A percentile compares a stretch with the other conserved stretches of the same genome.
These are phyloP conservation scores for Meganola albula DNA, from an alignment of 2,888 invertebrate genomes.

Conservation along the genomic window DNA sequence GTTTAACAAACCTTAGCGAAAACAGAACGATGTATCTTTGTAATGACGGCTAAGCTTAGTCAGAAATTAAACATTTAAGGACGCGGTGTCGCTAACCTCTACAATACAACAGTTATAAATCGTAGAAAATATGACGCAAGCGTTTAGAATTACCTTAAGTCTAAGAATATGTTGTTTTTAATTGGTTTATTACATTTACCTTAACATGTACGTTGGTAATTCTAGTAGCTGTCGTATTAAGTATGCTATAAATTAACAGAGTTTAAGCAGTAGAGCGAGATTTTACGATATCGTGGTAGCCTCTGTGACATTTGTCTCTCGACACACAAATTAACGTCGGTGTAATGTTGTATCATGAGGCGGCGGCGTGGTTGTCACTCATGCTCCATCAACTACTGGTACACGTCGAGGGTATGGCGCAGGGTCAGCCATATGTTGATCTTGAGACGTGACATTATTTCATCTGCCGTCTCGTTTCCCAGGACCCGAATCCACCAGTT, in stretches of 20 bases:
- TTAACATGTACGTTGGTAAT: constrained; percentile 48
- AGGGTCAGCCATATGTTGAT: constrained; percentile 72
- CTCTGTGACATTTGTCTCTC: constrained; percentile 57
- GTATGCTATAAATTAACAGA: constrained; percentile 56
- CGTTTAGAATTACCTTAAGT: constrained; percentile 32
- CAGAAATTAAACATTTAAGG: constrained; percentile 14
- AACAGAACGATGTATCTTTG: constrained; percentile 56
- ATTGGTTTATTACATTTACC: constrained; percentile 41
- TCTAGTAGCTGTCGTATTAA: constrained; percentile 66
- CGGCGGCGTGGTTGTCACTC: constrained; percentile 65
- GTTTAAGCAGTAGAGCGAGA: constrained; percentile 59
- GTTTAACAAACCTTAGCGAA: constrained; percentile 62
- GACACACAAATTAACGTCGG: constrained; percentile 67
- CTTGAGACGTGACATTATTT: constrained; percentile 65
- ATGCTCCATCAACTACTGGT: constrained; percentile 76
- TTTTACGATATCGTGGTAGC: constrained; percentile 55
- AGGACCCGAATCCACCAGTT: constrained; percentile 49
- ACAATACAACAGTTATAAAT: constrained; percentile 22
- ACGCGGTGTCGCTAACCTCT: constrained; percentile 9
- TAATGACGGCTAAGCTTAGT: constrained; percentile 39
- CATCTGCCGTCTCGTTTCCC: constrained; percentile 64
- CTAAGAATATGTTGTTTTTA: constrained; percentile 34
- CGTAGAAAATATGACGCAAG: constrained; percentile 31
- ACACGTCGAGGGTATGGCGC: constrained; percentile 67
- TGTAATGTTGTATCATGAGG: constrained; percentile 67